Evolutionary conservation across 2,888 invertebrate genomes (phyloP).

Genomic region (Copidosoma aretas): DNA sequence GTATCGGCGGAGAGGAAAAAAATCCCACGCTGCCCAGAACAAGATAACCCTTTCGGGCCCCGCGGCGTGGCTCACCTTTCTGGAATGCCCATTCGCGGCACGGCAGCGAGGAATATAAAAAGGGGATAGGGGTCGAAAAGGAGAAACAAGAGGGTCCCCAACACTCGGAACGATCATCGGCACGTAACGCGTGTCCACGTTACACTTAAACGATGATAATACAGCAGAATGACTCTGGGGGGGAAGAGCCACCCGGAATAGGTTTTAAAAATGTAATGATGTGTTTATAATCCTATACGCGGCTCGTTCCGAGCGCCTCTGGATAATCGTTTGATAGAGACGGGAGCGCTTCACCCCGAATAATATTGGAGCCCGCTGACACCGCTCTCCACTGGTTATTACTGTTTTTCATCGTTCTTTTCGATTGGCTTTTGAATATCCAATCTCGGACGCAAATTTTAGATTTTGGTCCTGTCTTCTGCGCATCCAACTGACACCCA

Average conservation of each 20-base stretch:
- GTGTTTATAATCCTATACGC: constrained; percentile 36
- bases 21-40: too few relatives aligned
- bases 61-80: too few relatives aligned
- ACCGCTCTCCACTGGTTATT: too few relatives aligned
- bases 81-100: not conserved
- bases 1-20: too few relatives aligned
- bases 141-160: not conserved
- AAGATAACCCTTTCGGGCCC: too few relatives aligned
- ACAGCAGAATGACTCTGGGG: constrained; percentile 9
- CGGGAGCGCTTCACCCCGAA: constrained; percentile 3
- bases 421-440: not conserved
- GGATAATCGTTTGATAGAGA: constrained; percentile 25
- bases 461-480: too few relatives aligned
- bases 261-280: constrained; percentile 38
- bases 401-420: not conserved
- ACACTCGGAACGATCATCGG: constrained; percentile 9
- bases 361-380: too few relatives aligned
- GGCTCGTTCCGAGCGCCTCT: constrained; percentile 3
- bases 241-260: constrained; percentile 5
- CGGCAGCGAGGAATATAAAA: not conserved
- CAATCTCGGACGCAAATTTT: too few relatives aligned
- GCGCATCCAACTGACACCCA: too few relatives aligned
- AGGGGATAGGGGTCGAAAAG: not conserved
- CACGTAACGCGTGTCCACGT: constrained; percentile 26
- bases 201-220: constrained; percentile 35